Base-by-base conservation (phyloP, 2,888 invertebrate species). In the Stenodema calcarata region DNA sequence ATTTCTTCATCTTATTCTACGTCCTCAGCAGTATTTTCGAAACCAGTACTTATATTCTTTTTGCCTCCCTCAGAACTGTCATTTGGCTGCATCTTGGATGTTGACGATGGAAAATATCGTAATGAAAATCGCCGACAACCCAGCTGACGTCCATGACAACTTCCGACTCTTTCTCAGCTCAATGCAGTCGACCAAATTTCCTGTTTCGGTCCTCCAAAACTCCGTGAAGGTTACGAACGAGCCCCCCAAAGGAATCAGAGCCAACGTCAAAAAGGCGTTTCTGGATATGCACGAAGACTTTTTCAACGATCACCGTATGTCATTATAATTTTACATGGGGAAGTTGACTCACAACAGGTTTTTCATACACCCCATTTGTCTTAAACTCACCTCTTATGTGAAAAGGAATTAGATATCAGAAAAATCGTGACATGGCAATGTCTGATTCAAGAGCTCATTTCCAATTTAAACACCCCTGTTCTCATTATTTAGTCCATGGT, bases 71-170 rank as follows among this genome's bases (percentile, higher is more conserved):
- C 93, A 97, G 93, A 98, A 98, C 91, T 98, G 97, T 90, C 98
- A 98, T 91, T 92, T 98, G 90, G 98, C 98, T 3, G 96, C 96
- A 0, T 97, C 97, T 0, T 98, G 98, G 98, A 97, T 98, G 97
- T 92, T 95, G 27, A 92, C 93, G 0, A 93, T 98, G 91, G 98
- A 98, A 91, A 92, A 94, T 88, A 93, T 96, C 42, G 95, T 97
- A 30, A 93, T 95, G 76, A 93, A 94, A 88, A 93, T 98, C 80
- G 92, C 93, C 0, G 93, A 95, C 88, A 95, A 95, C 41, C 92
- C 93, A 0, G 93, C 93, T 1, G 93, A 93, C 86, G 93, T 95
- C 0, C 93, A 96, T 90, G 90, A 92, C 0, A 94, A 95, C 9
- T 98, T 98, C 91, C 93, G 98, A 35, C 92, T 98, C 0, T 98